Evolutionary conservation across 92 coral and sea anemone genomes (phyloP), one percentile per base, ranked within the genome.

Genomic region (Pocillopora grandis): DNA sequence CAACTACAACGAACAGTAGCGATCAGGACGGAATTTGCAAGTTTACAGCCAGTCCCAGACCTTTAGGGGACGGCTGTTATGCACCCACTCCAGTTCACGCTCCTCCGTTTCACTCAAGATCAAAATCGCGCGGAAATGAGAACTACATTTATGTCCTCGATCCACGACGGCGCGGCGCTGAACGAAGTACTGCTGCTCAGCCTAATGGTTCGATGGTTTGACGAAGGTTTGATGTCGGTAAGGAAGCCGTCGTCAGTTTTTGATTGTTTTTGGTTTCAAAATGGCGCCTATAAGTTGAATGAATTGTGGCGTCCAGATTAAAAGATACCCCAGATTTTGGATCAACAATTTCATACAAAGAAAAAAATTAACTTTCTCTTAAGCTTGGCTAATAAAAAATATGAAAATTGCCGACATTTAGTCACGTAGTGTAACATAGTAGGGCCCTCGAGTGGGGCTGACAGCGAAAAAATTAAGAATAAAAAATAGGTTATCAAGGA

Each of bases 11-110:
- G 36, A 92, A 95, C 77, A 94, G 95, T 80, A 97, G 99, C 75
- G 99, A 97, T 20, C 98, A 94, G 72, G 99, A 97, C 83, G 98
- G 99, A 17, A 93, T 97, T 36, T 94, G 99, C 89, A 95, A 97
- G 87, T 97, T 97, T 81, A 81, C 94, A 33, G 90, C 95, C 64
- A 94, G 98, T 81, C 98, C 98, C 90, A 87, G 98, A 64, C 95
- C 95, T 2, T 66, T 84, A 12, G 80, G 88, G 17, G 95, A 94
- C 66, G 95, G 94, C 9, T 94, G 92, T 75, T 84, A 76, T 72
- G 98, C 93, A 42, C 98, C 98, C 18, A 90, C 93, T 15, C 90
- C 98, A 23, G 80, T 92, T 19, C 80, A 83, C 58, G 95, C 88
- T 59, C 92, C 98, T 10, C 89, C 95, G 59, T 92, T 86, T 69